A percentile compares a stretch with the other conserved stretches of the same genome.
Evolutionary conservation across 1,140 invertebrate species (phyloP).

Genomic region (Magallana gigas): DNA sequence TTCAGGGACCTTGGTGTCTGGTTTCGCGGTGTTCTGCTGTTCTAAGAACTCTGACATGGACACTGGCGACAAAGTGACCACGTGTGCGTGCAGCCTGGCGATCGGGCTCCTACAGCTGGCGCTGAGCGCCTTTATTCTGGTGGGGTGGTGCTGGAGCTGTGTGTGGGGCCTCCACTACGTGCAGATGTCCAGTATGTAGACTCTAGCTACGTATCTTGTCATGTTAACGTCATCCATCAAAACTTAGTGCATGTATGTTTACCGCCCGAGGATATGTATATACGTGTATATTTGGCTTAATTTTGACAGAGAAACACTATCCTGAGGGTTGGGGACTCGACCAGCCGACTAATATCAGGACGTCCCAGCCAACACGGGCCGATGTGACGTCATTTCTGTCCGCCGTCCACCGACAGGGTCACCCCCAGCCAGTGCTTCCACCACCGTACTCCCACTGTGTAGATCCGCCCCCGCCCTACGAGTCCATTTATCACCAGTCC

Average conservation of each 20-base stretch:
- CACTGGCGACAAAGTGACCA: constrained; percentile 28
- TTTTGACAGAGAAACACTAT: constrained; percentile 14
- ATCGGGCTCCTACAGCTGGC: constrained; percentile 37
- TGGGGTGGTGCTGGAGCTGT: constrained; percentile 45
- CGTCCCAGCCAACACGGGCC: neutral
- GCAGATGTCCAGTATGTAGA: constrained; percentile 43
- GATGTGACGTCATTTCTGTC: neutral
- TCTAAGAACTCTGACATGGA: constrained; percentile 37
- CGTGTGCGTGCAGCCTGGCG: constrained; percentile 30
- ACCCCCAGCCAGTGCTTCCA: neutral
- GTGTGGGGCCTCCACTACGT: constrained; percentile 41
- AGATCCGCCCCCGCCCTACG: neutral
- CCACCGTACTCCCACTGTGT: neutral
- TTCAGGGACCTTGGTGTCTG: constrained; percentile 38
- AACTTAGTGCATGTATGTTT: neutral
- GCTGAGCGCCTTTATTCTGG: constrained; percentile 36
- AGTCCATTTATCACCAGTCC: neutral
- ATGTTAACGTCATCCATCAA: neutral
- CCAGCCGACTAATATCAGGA: neutral
- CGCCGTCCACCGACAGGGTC: neutral
- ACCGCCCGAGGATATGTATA: neutral
- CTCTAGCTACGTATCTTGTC: neutral
- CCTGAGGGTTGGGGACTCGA: neutral
- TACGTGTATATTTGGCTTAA: neutral
- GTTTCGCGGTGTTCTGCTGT: constrained; percentile 38